phyloP scores from a whole-genome alignment of 2,113 vertebrate species.

The Entosphenus tridentatus region DNA sequence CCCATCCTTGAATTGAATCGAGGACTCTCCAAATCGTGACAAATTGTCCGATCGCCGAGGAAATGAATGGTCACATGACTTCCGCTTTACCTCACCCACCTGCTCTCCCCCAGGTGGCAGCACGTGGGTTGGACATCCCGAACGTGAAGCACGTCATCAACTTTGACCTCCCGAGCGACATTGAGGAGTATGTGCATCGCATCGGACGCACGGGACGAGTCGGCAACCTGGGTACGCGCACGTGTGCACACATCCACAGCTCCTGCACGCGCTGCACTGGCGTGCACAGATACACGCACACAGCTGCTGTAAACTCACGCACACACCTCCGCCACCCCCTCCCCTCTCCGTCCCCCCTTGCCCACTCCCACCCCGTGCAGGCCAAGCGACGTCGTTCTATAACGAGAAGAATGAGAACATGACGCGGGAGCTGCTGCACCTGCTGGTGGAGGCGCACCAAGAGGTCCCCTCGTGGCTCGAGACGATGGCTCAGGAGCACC shows the following conservation, averaged over 20 bases:
- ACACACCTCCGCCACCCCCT: too few relatives aligned
- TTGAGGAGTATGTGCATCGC: constrained; percentile 3
- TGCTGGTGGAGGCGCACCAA: constrained; percentile 88
- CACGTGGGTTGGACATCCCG: constrained; percentile 1
- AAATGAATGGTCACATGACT: too few relatives aligned
- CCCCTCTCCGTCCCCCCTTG: too few relatives aligned
- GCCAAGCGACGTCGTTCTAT: constrained; percentile 83
- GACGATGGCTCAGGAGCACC: constrained; percentile 79
- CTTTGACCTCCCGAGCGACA: constrained; percentile 2
- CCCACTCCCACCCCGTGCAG: too few relatives aligned
- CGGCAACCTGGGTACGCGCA: constrained; percentile 1
- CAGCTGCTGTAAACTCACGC: too few relatives aligned
- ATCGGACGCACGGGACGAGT: constrained; percentile 3
- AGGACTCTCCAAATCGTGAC: too few relatives aligned
- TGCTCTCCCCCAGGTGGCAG: not conserved
- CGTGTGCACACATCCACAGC: too few relatives aligned
- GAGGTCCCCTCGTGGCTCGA: constrained; percentile 95
- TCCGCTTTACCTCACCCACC: too few relatives aligned
- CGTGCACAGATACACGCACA: too few relatives aligned
- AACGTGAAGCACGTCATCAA: constrained; percentile 4
- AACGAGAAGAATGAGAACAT: constrained; percentile 92
- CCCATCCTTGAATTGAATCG: too few relatives aligned
- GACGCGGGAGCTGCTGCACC: constrained; percentile 88
- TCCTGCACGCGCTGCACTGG: too few relatives aligned
- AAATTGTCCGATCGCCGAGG: too few relatives aligned